phyloP scores from a whole-genome alignment of 2,113 vertebrate genomes.

The Passerina amoena region DNA sequence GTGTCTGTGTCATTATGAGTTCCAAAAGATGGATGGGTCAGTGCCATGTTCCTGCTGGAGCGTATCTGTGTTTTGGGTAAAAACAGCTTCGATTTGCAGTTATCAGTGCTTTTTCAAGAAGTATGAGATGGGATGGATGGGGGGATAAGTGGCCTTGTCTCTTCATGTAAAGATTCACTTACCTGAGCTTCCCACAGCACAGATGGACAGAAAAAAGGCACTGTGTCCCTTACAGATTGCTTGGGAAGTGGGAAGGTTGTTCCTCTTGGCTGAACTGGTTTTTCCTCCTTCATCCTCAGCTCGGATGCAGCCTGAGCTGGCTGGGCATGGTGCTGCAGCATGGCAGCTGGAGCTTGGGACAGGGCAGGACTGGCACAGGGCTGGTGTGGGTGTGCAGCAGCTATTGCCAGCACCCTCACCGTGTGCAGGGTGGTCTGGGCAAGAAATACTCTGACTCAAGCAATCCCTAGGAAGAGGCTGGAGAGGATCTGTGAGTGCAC shows the following conservation, averaged over 20 bases:
- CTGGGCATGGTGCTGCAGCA: rapidly evolving
- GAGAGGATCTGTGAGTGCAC: rapidly evolving
- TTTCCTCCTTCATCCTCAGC: neutral
- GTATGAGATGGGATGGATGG: neutral
- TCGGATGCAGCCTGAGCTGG: rapidly evolving
- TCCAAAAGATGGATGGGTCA: neutral
- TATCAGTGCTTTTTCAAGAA: neutral
- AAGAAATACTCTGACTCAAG: rapidly evolving
- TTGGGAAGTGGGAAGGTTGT: neutral
- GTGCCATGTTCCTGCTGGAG: neutral
- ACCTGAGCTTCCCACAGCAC: neutral
- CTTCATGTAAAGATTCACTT: neutral
- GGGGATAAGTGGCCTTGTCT: neutral
- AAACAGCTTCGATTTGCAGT: neutral
- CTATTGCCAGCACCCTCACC: rapidly evolving
- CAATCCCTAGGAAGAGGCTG: neutral
- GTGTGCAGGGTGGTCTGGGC: neutral
- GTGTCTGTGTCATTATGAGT: neutral
- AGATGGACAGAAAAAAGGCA: neutral
- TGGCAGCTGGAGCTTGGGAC: neutral
- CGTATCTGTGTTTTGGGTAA: neutral
- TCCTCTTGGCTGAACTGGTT: neutral
- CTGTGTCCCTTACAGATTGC: neutral
- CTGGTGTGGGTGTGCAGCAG: rapidly evolving
- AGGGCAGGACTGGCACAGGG: neutral